Evolutionary conservation across 2,888 invertebrate species (phyloP).

Genomic region (Stenchaetothrips biformis): DNA sequence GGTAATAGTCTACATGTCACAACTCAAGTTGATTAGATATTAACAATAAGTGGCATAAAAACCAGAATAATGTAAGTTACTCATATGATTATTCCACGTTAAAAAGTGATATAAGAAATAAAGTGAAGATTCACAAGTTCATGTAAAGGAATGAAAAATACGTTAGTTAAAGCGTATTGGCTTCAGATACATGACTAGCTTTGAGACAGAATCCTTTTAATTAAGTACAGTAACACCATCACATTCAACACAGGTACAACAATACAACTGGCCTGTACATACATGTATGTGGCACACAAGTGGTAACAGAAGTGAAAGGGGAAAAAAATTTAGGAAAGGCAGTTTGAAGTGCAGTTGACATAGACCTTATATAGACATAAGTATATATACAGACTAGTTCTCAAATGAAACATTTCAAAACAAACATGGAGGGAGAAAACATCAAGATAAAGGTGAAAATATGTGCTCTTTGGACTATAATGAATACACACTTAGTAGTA

Average conservation of each 20-base stretch:
- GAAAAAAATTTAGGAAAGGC: not conserved
- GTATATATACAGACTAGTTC: no score
- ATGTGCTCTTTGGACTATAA: no score
- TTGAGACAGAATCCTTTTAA: not conserved
- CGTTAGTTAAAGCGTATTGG: not conserved
- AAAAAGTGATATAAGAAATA: not conserved
- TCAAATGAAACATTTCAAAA: no score
- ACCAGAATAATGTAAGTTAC: not conserved
- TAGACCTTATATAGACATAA: no score
- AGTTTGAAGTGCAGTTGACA: not conserved
- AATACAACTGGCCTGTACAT: conserved; percentile 1
- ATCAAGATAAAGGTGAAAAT: no score
- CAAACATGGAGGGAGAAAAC: no score
- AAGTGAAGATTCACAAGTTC: not conserved
- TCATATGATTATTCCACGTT: not conserved
- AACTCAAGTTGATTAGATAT: not conserved
- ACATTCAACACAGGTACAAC: conserved; percentile 5
- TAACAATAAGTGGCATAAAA: not conserved
- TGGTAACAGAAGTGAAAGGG: not conserved
- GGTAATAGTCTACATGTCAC: conserved; percentile 18
- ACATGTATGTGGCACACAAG: conserved; percentile 2
- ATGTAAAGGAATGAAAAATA: conserved; percentile 18
- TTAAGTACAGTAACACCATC: conserved; percentile 23
- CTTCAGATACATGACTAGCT: conserved; percentile 6
- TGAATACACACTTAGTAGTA: no score